phyloP scores from a whole-genome alignment of 2,888 invertebrate species.

The Andrena camellia region DNA sequence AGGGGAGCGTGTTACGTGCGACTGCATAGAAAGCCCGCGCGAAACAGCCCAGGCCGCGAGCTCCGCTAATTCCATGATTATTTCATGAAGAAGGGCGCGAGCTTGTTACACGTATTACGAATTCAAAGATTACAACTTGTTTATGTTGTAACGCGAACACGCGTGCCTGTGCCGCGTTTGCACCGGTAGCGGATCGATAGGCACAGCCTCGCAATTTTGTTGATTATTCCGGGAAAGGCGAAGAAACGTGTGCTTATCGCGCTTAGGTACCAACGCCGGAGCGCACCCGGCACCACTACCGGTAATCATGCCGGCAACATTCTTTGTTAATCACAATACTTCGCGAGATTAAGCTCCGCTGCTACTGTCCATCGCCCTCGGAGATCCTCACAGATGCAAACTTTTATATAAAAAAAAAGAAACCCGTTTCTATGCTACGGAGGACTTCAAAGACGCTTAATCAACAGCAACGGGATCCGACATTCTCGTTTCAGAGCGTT shows the following conservation, averaged over 20 bases:
- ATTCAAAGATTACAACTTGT: constrained; percentile 16
- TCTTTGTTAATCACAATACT: no score
- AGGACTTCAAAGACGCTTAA: no score
- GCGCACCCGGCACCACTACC: no score
- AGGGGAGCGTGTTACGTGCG: background rate
- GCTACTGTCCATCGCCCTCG: no score
- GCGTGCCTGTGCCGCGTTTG: background rate
- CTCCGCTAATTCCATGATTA: constrained; percentile 9
- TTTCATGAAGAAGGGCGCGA: constrained; percentile 15
- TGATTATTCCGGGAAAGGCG: background rate
- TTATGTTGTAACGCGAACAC: background rate
- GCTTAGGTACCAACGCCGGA: no score
- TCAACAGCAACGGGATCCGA: no score
- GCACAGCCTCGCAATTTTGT: background rate
- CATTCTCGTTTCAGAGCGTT: no score
- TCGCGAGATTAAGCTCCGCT: no score
- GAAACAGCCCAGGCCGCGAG: background rate
- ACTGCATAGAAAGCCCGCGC: background rate
- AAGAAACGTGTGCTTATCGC: background rate
- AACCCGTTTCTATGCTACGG: no score
- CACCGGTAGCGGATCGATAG: background rate
- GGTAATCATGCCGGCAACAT: no score
- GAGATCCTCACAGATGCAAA: no score
- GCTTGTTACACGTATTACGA: constrained; percentile 17
- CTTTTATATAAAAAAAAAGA: no score